Base-by-base conservation (phyloP, 2,113 vertebrate genomes). In the Callopanchax toddi region DNA sequence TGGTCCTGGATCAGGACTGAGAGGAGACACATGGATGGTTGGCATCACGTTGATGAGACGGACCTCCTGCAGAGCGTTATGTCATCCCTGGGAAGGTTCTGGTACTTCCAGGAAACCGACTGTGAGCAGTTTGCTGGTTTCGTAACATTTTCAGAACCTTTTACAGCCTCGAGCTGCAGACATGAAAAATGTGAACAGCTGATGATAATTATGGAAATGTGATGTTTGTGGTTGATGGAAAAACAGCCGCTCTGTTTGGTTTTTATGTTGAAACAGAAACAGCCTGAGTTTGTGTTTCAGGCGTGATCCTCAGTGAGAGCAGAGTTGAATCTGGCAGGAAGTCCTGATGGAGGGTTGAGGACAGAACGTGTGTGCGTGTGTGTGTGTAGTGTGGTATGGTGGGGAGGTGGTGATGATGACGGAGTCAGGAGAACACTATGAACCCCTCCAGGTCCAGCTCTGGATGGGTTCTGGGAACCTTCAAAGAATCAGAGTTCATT, bases 201-300 rank as follows among this genome's bases (percentile, higher is more conserved):
- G 73, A 59, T 15, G 17, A 22, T 11, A 21, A 74, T 74, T 67
- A 62, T 23, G 11, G 23, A 18, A 43, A 62, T 48, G 29, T 71
- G 22, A 34, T 61, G 40, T 75, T 45, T 63, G 5, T 68, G 65
- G 45, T 44, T 53, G n/a, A n/a, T 21, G 0, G 2, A 3, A 39
- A 29, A 57, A 37, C 50, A 55, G 45, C 21, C 40, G 7, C 17
- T 43, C 2, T 15, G 39, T 40, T 16, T 1, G 15, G 13, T 17
- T 40, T 40, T 39, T 4, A 11, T 7, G 10, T 26, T 20, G 8
- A 29, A 17, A 32, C 25, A 51, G 49, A 26, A 51, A 29, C 46
- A 16, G 4, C 11, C 3, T 26, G 17, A 26, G 17, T 29, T n/a
- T 29, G 26, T 13, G n/a, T 2, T 17, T 7, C 50, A 32, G 49